phyloP scores from a whole-genome alignment of 2,888 invertebrate genomes.

The Chrysolina americana region DNA sequence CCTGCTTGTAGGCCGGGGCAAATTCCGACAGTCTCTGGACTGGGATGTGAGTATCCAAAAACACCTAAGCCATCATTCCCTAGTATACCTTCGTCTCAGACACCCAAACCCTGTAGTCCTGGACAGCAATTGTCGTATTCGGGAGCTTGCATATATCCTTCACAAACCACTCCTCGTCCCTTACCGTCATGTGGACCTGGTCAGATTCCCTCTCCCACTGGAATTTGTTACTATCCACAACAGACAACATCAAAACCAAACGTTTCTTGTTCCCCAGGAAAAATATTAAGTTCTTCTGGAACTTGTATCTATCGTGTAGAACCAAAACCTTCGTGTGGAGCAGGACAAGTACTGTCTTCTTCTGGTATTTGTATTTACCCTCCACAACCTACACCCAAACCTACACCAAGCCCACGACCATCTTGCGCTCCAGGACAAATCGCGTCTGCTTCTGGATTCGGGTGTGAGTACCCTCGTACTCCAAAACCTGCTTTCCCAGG shows the following conservation, averaged over 20 bases:
- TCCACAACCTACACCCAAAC: conserved; percentile 62
- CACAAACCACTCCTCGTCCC: conserved; percentile 37
- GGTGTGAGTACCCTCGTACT: conserved; percentile 24
- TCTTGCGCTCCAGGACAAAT: conserved; percentile 68
- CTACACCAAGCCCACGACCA: conserved; percentile 62
- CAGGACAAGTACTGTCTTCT: conserved; percentile 46
- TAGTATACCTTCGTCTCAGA: conserved; percentile 60
- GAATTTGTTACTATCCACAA: conserved; percentile 38
- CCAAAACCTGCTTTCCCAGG: conserved; percentile 39
- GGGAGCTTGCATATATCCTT: conserved; percentile 43
- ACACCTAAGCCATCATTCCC: conserved; percentile 37
- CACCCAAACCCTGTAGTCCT: conserved; percentile 38
- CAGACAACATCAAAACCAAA: conserved; percentile 42
- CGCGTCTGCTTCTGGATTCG: conserved; percentile 30
- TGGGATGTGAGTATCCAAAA: conserved; percentile 44
- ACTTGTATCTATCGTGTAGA: conserved; percentile 33
- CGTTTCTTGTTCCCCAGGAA: conserved; percentile 56
- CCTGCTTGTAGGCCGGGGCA: conserved; percentile 43
- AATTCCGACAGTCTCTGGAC: conserved; percentile 37
- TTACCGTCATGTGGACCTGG: conserved; percentile 40
- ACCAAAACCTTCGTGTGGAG: conserved; percentile 32
- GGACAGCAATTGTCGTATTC: conserved; percentile 37
- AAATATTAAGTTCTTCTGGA: conserved; percentile 39
- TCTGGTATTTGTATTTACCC: conserved; percentile 63
- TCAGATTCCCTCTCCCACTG: conserved; percentile 29